Evolutionary conservation across 2,888 invertebrate genomes (phyloP).

Genomic region (Sicus ferrugineus): DNA sequence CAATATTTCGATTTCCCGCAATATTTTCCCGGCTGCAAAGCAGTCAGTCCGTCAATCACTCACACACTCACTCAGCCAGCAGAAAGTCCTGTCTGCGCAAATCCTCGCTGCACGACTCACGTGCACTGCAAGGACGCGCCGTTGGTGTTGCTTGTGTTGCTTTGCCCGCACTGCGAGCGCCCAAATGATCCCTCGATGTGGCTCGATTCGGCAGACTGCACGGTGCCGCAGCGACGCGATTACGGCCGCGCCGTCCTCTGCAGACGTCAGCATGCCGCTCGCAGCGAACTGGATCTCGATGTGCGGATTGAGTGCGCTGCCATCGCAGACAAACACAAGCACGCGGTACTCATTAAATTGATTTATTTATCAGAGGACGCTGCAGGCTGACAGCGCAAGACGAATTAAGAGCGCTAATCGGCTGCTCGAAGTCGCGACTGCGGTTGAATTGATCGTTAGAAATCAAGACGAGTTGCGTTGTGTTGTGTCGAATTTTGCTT

Average conservation of each 20-base stretch:
- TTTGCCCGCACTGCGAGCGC: constrained; percentile 37
- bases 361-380: constrained; percentile 24
- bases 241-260: background rate
- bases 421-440: no score
- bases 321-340: constrained; percentile 6
- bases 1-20: background rate
- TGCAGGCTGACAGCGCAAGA: no score
- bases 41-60: background rate
- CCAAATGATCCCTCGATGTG: background rate
- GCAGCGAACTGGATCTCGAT: constrained; percentile 9
- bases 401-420: no score
- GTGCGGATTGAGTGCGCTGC: background rate
- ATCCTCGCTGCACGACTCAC: background rate
- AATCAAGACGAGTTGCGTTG: no score
- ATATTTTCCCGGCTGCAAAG: background rate
- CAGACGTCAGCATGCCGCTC: background rate
- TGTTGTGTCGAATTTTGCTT: no score
- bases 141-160: constrained; percentile 40
- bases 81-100: background rate
- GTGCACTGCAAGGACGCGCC: background rate
- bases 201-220: background rate
- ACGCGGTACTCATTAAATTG: constrained; percentile 21
- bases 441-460: no score
- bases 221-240: constrained; percentile 12
- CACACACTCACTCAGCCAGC: background rate